Conservation (phyloP, 2,797 vertebrate genomes). For the Characodon lateralis region DNA sequence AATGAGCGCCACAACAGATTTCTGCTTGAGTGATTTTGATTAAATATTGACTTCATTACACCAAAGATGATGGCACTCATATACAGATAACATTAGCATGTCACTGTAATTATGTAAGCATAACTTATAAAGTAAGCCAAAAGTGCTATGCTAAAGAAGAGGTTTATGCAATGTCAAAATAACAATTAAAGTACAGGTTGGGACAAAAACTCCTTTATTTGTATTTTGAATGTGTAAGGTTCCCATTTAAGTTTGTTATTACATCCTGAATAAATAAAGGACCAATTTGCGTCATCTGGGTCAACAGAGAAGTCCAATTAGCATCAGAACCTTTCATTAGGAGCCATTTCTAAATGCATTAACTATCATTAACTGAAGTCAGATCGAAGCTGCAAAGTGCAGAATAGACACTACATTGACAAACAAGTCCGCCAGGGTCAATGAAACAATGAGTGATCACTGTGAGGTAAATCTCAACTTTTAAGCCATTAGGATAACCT, state of each 20-base stretch:
- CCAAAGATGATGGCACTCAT: neutral
- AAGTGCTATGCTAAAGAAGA: neutral
- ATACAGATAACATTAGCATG: neutral
- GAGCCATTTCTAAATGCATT: constrained; percentile 62
- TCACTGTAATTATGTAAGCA: neutral
- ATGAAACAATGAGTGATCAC: constrained; percentile 17
- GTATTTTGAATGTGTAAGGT: neutral
- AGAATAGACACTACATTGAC: constrained; percentile 37
- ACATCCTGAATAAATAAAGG: constrained; percentile 18
- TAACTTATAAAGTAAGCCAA: neutral
- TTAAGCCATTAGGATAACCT: neutral
- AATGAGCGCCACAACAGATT: neutral
- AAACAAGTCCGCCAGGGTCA: constrained; percentile 41
- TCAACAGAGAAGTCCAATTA: constrained; percentile 48
- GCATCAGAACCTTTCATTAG: constrained; percentile 40
- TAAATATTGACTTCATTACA: neutral
- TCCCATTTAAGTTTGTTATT: neutral
- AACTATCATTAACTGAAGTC: constrained; percentile 76
- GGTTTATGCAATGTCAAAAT: neutral
- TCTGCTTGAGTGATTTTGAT: neutral
- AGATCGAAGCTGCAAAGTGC: constrained; percentile 57
- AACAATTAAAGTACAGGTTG: neutral
- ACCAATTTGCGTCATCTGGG: constrained; percentile 37
- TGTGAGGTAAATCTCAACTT: neutral
- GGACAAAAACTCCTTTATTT: neutral